Conservation (phyloP, 2,888 invertebrate genomes). For the Campoletis raptor region DNA sequence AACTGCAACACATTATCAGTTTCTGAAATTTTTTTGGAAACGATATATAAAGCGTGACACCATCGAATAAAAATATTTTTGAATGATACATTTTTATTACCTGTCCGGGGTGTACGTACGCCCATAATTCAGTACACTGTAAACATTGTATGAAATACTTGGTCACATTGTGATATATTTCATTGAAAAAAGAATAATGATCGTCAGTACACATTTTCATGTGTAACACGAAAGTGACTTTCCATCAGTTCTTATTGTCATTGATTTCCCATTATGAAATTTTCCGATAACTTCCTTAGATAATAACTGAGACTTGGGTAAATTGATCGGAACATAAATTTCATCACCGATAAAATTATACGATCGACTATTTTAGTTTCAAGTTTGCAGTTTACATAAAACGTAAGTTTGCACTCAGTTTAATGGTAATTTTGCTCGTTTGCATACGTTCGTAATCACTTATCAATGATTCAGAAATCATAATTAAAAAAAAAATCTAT, state of each 20-base stretch:
- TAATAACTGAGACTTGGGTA: constrained; percentile 18
- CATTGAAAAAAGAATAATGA: not conserved
- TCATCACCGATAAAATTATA: constrained; percentile 42
- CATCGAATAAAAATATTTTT: no score
- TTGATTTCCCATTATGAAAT: not conserved
- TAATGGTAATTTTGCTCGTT: not conserved
- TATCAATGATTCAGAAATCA: not conserved
- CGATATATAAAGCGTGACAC: no score
- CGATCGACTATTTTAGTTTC: constrained; percentile 18
- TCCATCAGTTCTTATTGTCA: constrained; percentile 26
- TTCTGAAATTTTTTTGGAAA: no score
- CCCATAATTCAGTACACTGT: not conserved
- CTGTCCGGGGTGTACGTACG: no score
- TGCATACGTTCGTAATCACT: not conserved
- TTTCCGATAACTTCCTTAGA: constrained; percentile 6
- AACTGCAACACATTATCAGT: no score
- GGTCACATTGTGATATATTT: not conserved
- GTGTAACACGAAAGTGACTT: not conserved
- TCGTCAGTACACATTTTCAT: not conserved
- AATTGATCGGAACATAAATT: constrained; percentile 51
- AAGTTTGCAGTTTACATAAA: constrained; percentile 12
- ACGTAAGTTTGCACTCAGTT: constrained; percentile 2
- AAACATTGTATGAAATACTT: not conserved
- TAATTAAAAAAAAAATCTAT: not conserved
- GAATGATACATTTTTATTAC: no score